phyloP scores from a whole-genome alignment of 2,888 invertebrate genomes.

The Hipparchia sbordonii region DNA sequence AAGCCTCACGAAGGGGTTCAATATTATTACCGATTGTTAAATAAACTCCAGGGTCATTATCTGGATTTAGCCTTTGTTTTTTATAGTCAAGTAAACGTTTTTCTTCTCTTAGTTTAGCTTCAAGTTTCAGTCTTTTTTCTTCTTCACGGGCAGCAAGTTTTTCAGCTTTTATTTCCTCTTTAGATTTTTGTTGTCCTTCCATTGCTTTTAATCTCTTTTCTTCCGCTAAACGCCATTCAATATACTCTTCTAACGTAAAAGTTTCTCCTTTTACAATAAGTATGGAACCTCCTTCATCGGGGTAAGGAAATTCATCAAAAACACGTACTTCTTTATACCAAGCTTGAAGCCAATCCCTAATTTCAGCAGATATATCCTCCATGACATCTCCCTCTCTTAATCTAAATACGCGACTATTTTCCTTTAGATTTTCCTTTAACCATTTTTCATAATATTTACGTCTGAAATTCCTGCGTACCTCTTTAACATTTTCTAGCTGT shows the following conservation, averaged over 20 bases:
- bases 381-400: conserved; percentile 83
- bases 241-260: conserved; percentile 83
- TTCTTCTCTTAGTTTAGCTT: conserved; percentile 61
- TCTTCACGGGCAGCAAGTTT: conserved; percentile 68
- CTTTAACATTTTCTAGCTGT: conserved; percentile 72
- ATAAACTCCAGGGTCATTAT: conserved; percentile 71
- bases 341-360: conserved; percentile 88
- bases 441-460: conserved; percentile 72
- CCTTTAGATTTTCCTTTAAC: conserved; percentile 69
- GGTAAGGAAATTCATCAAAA: conserved; percentile 89
- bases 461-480: conserved; percentile 71
- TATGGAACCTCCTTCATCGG: conserved; percentile 87
- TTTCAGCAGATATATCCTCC: conserved; percentile 89
- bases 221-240: conserved; percentile 66
- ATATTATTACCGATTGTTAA: conserved; percentile 54
- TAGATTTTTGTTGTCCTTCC: conserved; percentile 60
- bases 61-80: conserved; percentile 73
- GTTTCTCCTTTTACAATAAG: conserved; percentile 83
- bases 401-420: conserved; percentile 75
- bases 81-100: conserved; percentile 72
- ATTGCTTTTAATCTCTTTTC: conserved; percentile 65
- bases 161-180: conserved; percentile 76
- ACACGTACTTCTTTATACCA: conserved; percentile 82
- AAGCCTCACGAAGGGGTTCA: conserved; percentile 52
- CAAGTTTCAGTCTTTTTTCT: conserved; percentile 59